These are phyloP conservation scores for Noturus placidus DNA, from an alignment of 2,113 vertebrate genomes.

Conservation along the genomic window DNA sequence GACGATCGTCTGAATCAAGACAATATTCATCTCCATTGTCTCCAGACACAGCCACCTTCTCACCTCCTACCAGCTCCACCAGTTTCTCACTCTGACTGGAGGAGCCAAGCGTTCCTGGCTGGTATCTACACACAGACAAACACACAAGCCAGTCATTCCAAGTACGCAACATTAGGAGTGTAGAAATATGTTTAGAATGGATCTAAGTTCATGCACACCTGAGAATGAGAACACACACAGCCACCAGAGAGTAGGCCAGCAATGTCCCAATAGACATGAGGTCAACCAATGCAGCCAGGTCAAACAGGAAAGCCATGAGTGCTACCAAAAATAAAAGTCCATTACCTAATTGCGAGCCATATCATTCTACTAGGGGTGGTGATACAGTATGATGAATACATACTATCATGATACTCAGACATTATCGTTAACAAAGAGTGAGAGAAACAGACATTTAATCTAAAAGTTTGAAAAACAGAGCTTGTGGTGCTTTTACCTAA, in stretches of 20 bases:
- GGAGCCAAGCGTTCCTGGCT: conserved; percentile 73
- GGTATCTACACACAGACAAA: conserved; percentile 76
- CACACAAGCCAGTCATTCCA: background rate
- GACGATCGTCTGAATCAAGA: conserved; percentile 49
- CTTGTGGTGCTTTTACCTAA: background rate
- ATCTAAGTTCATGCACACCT: conserved; percentile 69
- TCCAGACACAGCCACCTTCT: conserved; percentile 66
- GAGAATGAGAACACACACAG: conserved; percentile 93
- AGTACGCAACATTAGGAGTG: background rate
- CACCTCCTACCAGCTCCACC: conserved; percentile 74
- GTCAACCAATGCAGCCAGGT: conserved; percentile 88
- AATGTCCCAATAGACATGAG: conserved; percentile 97
- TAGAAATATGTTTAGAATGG: background rate
- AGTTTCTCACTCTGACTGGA: conserved; percentile 75
- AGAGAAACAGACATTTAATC: background rate
- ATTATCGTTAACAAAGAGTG: background rate
- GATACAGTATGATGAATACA: background rate
- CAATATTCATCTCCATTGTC: conserved; percentile 68
- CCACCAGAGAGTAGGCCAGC: conserved; percentile 91
- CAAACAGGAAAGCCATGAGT: conserved; percentile 88
- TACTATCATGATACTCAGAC: background rate
- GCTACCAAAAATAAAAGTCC: conserved; percentile 65
- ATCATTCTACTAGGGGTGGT: background rate
- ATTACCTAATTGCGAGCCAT: background rate
- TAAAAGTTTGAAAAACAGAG: background rate